Base-by-base conservation (phyloP, 2,888 invertebrate genomes). In the Schizotus pectinicornis region DNA sequence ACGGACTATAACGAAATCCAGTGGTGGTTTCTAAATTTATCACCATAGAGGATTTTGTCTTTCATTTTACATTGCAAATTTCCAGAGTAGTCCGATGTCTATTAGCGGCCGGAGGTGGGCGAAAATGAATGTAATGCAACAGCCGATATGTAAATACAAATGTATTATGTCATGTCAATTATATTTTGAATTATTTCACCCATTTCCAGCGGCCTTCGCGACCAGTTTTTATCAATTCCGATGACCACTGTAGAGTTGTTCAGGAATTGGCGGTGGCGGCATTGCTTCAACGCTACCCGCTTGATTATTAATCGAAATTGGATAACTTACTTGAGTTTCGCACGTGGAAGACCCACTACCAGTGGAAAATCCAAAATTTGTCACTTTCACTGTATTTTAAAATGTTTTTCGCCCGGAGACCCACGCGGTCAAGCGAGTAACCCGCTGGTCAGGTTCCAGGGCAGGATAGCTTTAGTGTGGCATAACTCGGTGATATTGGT, bases 131-230 rank as follows among this genome's bases (percentile, higher is more conserved):
- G 12, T 32, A 31, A 13, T 43, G 32, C 43, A 43, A 43, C 12
- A 43, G 33, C 31, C 32, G 30, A 32, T 31, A 43, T 43, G 43
- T 43, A 14, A 43, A 43, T 43, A 43, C 33, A 8, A 33, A 11
- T 13, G 13, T 43, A 43, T 43, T 43, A 43, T 43, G 43, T 43
- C 43, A 43, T 43, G 43, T 43, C 43, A 43, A 43, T 43, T 43
- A 43, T 8, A 32, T 41, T 41, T 22, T 41, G 43, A 43, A 43
- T 7, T 41, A 41, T 43, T 11, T 6, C 33, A 32, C 12, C 31
- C 11, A 11, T 32, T 14, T 6, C 11, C 8, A 11, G 11, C 31
- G 43, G 11, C 43, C 43, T 43, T 43, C 43, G 33, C 43, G 33
- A 43, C 31, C 33, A 31, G 43, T 43, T 43, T 43, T 5, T 32